phyloP scores from a whole-genome alignment of 2,113 vertebrate genomes.

The Odocoileus hemionus region DNA sequence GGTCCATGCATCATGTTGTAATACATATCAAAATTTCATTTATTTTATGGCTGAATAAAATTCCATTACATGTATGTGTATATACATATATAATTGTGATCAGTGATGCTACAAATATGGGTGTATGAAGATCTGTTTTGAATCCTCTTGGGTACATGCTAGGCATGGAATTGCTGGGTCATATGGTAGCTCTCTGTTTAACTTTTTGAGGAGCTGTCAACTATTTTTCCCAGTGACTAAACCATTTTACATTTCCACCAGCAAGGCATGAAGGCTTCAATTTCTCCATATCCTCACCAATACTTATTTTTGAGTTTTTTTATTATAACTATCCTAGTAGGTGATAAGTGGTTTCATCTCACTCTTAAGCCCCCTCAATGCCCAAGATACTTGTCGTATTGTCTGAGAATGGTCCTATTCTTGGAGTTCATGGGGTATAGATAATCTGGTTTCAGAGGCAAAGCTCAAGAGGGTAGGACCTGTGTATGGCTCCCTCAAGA shows the following conservation, averaged over 20 bases:
- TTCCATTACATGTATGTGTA: fast-evolving
- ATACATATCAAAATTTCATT: background rate
- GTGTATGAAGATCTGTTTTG: background rate
- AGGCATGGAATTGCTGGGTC: background rate
- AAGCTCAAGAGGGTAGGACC: background rate
- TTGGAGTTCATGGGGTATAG: background rate
- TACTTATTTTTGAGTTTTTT: background rate
- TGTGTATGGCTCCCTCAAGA: fast-evolving
- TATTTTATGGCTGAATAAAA: background rate
- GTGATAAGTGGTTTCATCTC: background rate
- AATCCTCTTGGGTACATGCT: background rate
- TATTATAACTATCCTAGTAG: background rate
- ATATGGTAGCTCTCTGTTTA: background rate
- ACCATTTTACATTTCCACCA: background rate
- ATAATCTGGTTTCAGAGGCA: background rate
- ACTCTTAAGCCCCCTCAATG: background rate
- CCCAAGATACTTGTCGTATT: background rate
- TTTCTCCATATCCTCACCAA: background rate
- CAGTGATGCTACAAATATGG: fast-evolving
- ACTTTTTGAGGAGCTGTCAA: background rate
- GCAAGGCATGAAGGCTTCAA: fast-evolving
- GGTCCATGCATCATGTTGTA: too few species aligned
- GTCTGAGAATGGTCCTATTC: background rate
- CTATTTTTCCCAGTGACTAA: background rate
- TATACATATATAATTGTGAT: background rate